Evolutionary conservation across 2,797 vertebrate species (phyloP).

Genomic region (Lophotriccus pileatus): DNA sequence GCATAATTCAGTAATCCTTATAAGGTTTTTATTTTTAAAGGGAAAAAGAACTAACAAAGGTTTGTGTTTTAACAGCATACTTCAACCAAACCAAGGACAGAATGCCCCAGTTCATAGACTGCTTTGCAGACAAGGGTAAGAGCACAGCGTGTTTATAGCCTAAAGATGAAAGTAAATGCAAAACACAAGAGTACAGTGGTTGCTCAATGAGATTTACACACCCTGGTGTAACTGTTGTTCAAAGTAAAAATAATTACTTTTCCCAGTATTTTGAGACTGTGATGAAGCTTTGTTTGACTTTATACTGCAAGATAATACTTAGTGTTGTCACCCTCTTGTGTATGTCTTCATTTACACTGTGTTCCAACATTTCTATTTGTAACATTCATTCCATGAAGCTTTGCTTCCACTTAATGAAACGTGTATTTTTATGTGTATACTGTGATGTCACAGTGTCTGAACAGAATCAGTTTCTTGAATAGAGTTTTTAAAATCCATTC

Average conservation of each 20-base stretch:
- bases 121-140: conserved; percentile 89
- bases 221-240: background rate
- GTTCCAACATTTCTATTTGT: conserved; percentile 53
- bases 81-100: conserved; percentile 89
- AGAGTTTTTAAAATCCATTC: background rate
- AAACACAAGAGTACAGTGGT: background rate
- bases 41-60: background rate
- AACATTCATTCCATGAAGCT: conserved; percentile 67
- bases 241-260: background rate
- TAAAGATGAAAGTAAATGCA: background rate
- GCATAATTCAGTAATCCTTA: background rate
- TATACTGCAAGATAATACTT: background rate
- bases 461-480: background rate
- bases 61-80: conserved; percentile 76
- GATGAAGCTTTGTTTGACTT: conserved; percentile 5
- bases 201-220: background rate
- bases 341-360: conserved; percentile 56
- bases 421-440: background rate
- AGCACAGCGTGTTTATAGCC: background rate
- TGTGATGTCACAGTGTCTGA: background rate
- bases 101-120: conserved; percentile 82
- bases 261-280: background rate
- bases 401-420: conserved; percentile 26
- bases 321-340: conserved; percentile 29
- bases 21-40: background rate